Conservation (phyloP, 2,797 vertebrate species). For the Enteromius trimaculatus region DNA sequence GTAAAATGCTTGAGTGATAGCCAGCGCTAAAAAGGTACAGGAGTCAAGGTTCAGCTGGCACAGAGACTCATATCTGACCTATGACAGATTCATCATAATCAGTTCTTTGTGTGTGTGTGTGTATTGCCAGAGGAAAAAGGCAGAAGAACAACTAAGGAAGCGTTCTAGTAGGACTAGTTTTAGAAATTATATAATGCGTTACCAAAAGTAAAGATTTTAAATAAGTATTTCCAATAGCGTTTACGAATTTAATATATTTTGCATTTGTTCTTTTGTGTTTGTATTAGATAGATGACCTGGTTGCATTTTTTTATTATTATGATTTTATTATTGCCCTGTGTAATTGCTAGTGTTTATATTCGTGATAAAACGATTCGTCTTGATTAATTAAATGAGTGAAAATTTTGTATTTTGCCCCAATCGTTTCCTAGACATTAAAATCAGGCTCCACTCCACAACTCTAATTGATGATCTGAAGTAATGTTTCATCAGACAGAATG, state of each 20-base stretch:
- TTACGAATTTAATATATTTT: neutral
- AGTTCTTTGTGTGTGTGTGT: constrained; percentile 2
- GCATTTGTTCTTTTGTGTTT: neutral
- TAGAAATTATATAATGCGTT: neutral
- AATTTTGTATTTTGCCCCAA: constrained; percentile 39
- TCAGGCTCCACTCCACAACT: constrained; percentile 10
- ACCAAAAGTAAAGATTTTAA: neutral
- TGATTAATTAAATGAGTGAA: constrained; percentile 2
- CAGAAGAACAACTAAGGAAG: neutral
- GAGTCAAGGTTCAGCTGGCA: constrained; percentile 18
- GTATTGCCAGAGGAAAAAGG: neutral
- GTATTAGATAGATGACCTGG: neutral
- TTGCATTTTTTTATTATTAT: neutral
- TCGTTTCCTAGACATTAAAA: constrained; percentile 22
- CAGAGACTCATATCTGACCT: constrained; percentile 11
- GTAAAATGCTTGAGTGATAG: constrained; percentile 22
- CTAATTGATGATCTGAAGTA: constrained; percentile 63
- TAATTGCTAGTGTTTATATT: neutral
- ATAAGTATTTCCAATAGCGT: neutral
- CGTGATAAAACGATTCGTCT: neutral
- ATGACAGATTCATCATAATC: constrained; percentile 30
- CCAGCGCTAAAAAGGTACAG: constrained; percentile 11
- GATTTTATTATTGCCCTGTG: neutral
- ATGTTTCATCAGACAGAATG: constrained; percentile 53
- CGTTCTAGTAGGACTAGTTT: neutral